phyloP scores from a whole-genome alignment of 2,113 vertebrate genomes.

The Cephalopholis sonnerati region DNA sequence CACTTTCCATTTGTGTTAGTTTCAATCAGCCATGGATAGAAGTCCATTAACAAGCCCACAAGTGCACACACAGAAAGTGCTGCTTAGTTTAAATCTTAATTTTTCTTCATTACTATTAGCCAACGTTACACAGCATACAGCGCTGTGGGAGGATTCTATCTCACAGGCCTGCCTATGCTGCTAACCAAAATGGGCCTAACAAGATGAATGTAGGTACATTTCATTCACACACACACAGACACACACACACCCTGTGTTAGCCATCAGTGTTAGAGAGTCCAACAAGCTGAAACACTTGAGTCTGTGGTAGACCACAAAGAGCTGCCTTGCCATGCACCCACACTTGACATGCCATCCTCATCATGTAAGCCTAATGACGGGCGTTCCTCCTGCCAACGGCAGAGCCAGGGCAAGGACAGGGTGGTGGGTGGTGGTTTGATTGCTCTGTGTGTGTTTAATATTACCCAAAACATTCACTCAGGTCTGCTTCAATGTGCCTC shows the following conservation, averaged over 20 bases:
- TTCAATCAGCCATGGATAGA: neutral
- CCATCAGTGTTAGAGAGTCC: constrained; percentile 33
- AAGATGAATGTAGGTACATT: constrained; percentile 9
- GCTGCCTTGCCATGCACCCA: constrained; percentile 42
- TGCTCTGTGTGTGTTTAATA: constrained; percentile 45
- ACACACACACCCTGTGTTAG: constrained; percentile 1
- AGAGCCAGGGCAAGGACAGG: constrained; percentile 32
- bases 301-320: constrained; percentile 74
- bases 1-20: constrained; percentile 17
- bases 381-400: constrained; percentile 39
- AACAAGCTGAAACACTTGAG: constrained; percentile 56
- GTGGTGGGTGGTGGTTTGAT: constrained; percentile 42
- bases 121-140: neutral
- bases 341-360: constrained; percentile 51
- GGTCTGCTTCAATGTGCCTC: constrained; percentile 52
- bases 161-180: constrained; percentile 12
- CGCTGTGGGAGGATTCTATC: constrained; percentile 21
- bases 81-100: neutral
- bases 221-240: neutral
- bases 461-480: constrained; percentile 40
- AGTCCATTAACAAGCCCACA: neutral
- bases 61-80: neutral
- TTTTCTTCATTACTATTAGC: constrained; percentile 7
- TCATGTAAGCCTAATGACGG: constrained; percentile 39
- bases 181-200: constrained; percentile 30